Percentiles rank a stretch among this genome's conserved stretches.
phyloP scores from a whole-genome alignment of 2,888 invertebrate species.

The Platycheirus rosarum region DNA sequence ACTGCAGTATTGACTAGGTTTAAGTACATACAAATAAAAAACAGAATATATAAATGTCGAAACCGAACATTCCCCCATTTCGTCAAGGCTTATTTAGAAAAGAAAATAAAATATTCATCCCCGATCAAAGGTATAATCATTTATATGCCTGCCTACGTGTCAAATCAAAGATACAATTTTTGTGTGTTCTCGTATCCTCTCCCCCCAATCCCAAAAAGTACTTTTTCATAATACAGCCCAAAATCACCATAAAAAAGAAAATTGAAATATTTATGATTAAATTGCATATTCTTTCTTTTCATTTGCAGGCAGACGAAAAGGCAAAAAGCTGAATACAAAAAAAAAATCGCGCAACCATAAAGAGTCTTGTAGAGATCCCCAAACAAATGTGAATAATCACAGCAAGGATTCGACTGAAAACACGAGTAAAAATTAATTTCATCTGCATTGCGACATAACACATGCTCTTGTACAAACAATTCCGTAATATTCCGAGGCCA shows the following conservation, averaged over 20 bases:
- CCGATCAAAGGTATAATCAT: conserved; percentile 37
- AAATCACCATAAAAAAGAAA: conserved; percentile 18
- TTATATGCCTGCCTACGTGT: conserved; percentile 50
- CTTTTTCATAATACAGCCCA: not conserved
- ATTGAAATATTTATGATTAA: conserved; percentile 70
- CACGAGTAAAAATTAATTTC: conserved; percentile 59
- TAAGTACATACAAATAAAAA: not conserved
- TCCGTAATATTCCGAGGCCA: not conserved
- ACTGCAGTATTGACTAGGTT: no score
- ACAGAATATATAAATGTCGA: not conserved
- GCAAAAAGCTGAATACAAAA: not conserved
- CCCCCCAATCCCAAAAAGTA: not conserved
- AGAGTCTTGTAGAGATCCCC: conserved; percentile 39
- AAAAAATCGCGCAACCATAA: conserved; percentile 42
- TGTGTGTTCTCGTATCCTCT: conserved; percentile 2
- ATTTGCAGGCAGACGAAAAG: conserved; percentile 44
- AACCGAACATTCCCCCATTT: not conserved
- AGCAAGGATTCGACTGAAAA: conserved; percentile 55
- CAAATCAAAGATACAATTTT: conserved; percentile 43
- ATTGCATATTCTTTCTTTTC: conserved; percentile 50
- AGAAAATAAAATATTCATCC: conserved; percentile 48
- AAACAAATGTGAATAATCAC: conserved; percentile 47
- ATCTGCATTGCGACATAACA: conserved; percentile 69
- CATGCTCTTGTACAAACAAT: conserved; percentile 38
- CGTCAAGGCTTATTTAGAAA: conserved; percentile 28